Percentiles rank a stretch among this genome's conserved stretches.
phyloP scores from a whole-genome alignment of 2,888 invertebrate species.

The Brachypalpus laphriformis region DNA sequence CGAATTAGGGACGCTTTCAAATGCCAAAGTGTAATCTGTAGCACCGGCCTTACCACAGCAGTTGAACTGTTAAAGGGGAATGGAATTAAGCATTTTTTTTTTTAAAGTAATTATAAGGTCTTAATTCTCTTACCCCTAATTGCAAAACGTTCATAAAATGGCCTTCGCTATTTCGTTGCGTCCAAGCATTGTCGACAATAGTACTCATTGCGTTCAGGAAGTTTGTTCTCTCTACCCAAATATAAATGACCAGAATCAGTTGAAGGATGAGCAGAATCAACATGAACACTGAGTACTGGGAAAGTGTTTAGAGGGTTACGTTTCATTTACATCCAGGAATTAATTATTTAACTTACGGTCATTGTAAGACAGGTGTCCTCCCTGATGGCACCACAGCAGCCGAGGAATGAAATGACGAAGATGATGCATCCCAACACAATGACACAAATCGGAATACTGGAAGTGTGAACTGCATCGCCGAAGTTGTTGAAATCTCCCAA shows the following conservation, averaged over 20 bases:
- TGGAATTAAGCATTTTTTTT: neutral
- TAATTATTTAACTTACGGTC: slow-evolving; percentile 85
- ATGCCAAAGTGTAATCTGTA: slow-evolving; percentile 76
- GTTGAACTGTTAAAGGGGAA: slow-evolving; percentile 76
- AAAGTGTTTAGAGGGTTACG: slow-evolving; percentile 72
- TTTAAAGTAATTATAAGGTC: neutral
- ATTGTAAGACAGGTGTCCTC: slow-evolving; percentile 94
- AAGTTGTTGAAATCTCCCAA: slow-evolving; percentile 84
- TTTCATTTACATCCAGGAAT: neutral
- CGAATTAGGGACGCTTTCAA: slow-evolving; percentile 76
- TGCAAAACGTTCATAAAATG: slow-evolving; percentile 79
- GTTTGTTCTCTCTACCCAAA: slow-evolving; percentile 86
- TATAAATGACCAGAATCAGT: slow-evolving; percentile 87
- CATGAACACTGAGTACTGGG: slow-evolving; percentile 89
- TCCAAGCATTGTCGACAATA: slow-evolving; percentile 83
- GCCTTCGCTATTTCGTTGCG: slow-evolving; percentile 76
- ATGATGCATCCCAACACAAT: slow-evolving; percentile 88
- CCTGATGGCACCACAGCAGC: slow-evolving; percentile 94
- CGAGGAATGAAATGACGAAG: slow-evolving; percentile 93
- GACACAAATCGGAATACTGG: slow-evolving; percentile 86
- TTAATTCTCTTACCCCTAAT: slow-evolving; percentile 76
- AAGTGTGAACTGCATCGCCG: slow-evolving; percentile 82
- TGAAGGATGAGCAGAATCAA: slow-evolving; percentile 89
- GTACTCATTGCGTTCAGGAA: slow-evolving; percentile 84
- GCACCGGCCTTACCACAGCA: slow-evolving; percentile 79